phyloP scores from a whole-genome alignment of 2,888 invertebrate genomes.

The Serrognathus titanus region DNA sequence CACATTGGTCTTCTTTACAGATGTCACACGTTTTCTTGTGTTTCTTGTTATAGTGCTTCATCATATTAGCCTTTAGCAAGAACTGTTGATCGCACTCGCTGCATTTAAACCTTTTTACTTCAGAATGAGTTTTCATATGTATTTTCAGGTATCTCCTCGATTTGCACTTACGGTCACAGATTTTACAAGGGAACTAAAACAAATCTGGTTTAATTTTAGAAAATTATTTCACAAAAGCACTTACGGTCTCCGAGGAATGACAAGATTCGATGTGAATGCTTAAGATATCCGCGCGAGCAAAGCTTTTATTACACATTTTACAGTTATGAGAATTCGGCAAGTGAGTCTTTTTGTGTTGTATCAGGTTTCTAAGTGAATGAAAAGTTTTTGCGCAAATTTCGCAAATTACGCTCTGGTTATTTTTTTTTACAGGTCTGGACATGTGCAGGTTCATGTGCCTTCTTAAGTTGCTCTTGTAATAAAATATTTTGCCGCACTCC shows the following conservation, averaged over 20 bases:
- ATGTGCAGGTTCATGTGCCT: constrained; percentile 34
- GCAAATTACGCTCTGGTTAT: constrained; percentile 42
- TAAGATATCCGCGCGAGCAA: constrained; percentile 25
- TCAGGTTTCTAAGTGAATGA: constrained; percentile 45
- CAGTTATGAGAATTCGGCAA: constrained; percentile 27
- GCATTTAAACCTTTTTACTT: constrained; percentile 30
- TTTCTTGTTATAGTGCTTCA: constrained; percentile 27
- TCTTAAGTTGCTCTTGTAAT: constrained; percentile 30
- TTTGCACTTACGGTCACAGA: constrained; percentile 28
- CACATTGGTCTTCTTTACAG: constrained; percentile 12
- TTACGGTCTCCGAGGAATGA: constrained; percentile 10
- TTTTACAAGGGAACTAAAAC: constrained; percentile 17
- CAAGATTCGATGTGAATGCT: constrained; percentile 25
- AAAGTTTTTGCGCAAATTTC: constrained; percentile 51
- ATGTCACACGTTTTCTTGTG: constrained; percentile 17
- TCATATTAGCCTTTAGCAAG: constrained; percentile 23
- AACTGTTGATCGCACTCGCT: constrained; percentile 27
- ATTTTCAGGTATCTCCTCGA: constrained; percentile 25
- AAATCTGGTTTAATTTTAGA: neutral
- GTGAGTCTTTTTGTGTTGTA: constrained; percentile 49
- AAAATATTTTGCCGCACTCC: constrained; percentile 36
- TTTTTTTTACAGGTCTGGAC: constrained; percentile 9
- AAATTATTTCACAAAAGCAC: neutral
- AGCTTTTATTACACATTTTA: constrained; percentile 31
- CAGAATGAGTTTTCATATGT: constrained; percentile 29